Evolutionary conservation across 2,888 invertebrate species (phyloP).

Genomic region (Lithophane socia): DNA sequence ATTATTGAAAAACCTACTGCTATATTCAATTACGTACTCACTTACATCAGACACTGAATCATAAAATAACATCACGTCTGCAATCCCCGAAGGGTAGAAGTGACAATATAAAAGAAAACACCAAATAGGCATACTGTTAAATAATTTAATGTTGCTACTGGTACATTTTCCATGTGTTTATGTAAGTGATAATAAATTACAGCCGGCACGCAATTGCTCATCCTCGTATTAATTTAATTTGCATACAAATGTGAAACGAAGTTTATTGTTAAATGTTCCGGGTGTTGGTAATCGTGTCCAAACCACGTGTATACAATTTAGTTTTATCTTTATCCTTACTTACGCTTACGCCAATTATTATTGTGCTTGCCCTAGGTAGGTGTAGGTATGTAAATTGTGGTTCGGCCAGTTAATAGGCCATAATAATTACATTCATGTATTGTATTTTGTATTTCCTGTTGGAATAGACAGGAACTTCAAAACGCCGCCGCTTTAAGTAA

Average conservation of each 20-base stretch:
- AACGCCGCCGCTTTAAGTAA: constrained; percentile 7
- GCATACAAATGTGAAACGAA: constrained; percentile 44
- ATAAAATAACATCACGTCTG: too few relatives aligned
- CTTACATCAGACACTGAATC: not conserved
- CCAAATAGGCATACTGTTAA: not conserved
- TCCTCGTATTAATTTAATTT: constrained; percentile 53
- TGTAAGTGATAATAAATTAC: constrained; percentile 42
- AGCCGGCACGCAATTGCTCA: constrained; percentile 40
- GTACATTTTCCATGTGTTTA: not conserved
- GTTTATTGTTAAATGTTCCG: constrained; percentile 35
- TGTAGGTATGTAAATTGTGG: not conserved
- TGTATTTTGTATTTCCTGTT: constrained; percentile 26
- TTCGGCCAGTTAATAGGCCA: not conserved
- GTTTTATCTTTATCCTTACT: constrained; percentile 34
- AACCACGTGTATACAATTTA: constrained; percentile 14
- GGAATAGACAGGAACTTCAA: not conserved
- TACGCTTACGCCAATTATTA: constrained; percentile 11
- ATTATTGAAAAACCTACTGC: not conserved
- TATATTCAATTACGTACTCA: not conserved
- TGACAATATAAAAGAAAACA: not conserved
- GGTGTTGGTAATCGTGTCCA: not conserved
- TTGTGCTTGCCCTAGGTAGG: not conserved
- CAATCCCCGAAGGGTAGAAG: too few relatives aligned
- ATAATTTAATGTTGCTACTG: constrained; percentile 32
- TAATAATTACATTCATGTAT: constrained; percentile 4